These are phyloP conservation scores for Syrphus vitripennis DNA, from an alignment of 2,888 invertebrate species.

Conservation along the genomic window DNA sequence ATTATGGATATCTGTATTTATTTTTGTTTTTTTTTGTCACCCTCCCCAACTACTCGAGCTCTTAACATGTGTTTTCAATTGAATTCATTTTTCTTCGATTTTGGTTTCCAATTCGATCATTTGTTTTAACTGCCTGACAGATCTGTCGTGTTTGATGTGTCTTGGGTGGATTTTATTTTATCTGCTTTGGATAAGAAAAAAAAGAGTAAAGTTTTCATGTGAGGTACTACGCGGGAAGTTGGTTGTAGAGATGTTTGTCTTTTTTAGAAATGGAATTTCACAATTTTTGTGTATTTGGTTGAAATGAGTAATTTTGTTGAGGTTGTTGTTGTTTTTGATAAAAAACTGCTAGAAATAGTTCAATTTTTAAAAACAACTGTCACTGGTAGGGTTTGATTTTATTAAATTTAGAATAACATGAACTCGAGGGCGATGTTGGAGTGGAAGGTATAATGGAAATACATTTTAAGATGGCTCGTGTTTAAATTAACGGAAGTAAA, in stretches of 20 bases:
- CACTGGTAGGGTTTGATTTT: not conserved
- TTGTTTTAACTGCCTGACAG: conserved; percentile 9
- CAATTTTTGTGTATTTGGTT: not conserved
- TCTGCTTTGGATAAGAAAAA: not conserved
- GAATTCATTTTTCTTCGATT: conserved; percentile 18
- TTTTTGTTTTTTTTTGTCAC: conserved; percentile 1
- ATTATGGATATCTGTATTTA: conserved; percentile 1
- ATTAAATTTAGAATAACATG: not conserved
- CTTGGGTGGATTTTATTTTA: not conserved
- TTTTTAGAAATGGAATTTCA: not conserved
- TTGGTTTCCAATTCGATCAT: conserved; percentile 20
- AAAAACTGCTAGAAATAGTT: not conserved
- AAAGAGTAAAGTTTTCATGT: not conserved
- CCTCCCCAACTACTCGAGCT: not conserved
- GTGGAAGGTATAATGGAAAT: not conserved
- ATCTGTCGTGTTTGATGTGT: conserved; percentile 3
- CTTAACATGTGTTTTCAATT: conserved; percentile 39
- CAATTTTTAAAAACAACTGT: not conserved
- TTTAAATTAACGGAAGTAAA: too few species aligned
- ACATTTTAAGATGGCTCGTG: not conserved
- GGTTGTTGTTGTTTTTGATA: not conserved
- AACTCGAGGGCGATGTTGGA: not conserved
- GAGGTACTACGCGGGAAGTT: not conserved
- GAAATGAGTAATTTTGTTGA: not conserved
- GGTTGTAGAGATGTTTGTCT: not conserved